Conservation (phyloP, 2,797 vertebrate species). For the Cossypha polioptera region DNA sequence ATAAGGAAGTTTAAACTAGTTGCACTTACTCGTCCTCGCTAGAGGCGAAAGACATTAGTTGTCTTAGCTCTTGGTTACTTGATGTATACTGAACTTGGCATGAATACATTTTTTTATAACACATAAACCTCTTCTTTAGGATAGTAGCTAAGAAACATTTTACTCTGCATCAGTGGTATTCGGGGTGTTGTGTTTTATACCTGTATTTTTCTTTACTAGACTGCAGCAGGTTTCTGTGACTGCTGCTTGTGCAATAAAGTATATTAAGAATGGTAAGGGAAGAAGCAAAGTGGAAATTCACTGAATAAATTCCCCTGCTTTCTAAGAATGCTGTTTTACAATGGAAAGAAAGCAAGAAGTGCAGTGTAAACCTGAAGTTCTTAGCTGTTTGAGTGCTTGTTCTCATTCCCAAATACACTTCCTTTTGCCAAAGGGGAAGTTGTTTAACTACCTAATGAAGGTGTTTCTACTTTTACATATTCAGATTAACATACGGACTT, state of each 20-base stretch:
- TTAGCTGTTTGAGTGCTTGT: conserved; percentile 27
- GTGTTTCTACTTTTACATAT: background rate
- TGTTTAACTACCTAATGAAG: conserved; percentile 36
- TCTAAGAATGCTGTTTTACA: background rate
- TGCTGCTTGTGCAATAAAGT: background rate
- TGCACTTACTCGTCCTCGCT: background rate
- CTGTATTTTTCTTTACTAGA: background rate
- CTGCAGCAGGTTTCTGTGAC: background rate
- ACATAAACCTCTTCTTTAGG: background rate
- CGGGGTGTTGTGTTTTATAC: background rate
- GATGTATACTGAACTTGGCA: background rate
- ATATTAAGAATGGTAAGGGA: background rate
- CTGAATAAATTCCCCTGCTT: background rate
- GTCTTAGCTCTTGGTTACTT: background rate
- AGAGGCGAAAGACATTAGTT: background rate
- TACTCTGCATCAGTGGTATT: background rate
- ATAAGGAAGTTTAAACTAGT: background rate
- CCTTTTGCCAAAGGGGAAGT: conserved; percentile 51
- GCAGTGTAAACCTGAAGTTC: background rate
- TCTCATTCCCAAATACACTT: conserved; percentile 6
- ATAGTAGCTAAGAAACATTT: background rate
- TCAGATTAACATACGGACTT: conserved; percentile 3
- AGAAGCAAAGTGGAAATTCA: background rate
- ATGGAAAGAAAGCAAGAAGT: background rate
- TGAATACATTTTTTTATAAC: background rate